Conservation (phyloP, 2,113 vertebrate species). For the Mirza zaza region DNA sequence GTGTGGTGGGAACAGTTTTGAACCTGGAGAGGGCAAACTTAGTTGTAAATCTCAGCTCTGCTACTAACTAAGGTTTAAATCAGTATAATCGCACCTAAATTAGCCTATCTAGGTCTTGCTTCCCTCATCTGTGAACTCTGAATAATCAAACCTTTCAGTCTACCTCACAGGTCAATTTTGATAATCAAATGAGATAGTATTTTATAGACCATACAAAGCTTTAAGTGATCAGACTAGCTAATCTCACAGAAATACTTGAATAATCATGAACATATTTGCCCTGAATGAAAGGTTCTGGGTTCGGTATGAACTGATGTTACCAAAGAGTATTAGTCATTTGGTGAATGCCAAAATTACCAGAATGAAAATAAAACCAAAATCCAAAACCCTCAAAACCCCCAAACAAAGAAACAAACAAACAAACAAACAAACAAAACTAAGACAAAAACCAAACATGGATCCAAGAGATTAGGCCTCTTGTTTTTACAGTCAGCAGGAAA, state of each 20-base stretch:
- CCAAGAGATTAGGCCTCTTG: not conserved
- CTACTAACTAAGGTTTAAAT: not conserved
- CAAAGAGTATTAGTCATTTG: constrained; percentile 19
- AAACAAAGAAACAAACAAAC: not conserved
- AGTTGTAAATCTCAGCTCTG: not conserved
- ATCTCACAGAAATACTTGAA: not conserved
- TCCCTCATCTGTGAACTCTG: not conserved
- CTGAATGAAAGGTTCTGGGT: not conserved
- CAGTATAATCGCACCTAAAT: not conserved
- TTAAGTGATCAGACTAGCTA: not conserved
- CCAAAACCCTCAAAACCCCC: not conserved
- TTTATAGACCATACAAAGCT: not conserved
- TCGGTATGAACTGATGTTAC: not conserved
- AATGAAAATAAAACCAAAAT: not conserved
- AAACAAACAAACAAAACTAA: not conserved
- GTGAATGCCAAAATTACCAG: constrained; percentile 1
- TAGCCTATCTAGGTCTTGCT: not conserved
- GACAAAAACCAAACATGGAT: not conserved
- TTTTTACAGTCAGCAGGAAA: not conserved
- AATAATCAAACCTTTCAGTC: constrained; percentile 12
- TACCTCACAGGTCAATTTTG: not conserved
- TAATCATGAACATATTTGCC: not conserved
- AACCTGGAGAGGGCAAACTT: not conserved
- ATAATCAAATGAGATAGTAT: not conserved
- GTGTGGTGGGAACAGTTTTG: not conserved